Base-by-base conservation (phyloP, 2,113 vertebrate species). In the Prunella fulvescens region DNA sequence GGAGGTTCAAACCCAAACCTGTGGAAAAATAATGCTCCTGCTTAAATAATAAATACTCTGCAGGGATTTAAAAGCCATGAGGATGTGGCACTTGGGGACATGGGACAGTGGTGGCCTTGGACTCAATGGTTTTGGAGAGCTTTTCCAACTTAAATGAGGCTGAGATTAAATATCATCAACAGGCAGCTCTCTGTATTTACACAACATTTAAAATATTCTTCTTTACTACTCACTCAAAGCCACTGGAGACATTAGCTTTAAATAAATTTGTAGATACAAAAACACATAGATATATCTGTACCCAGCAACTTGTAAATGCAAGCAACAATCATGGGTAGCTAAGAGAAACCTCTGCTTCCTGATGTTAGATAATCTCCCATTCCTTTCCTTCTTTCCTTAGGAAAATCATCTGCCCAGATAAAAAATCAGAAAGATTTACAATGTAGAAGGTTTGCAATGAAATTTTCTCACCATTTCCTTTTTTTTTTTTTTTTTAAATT, bases 81-180 rank as follows among this genome's bases (percentile, higher is more conserved):
- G 53, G 42, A 56, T 24, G 61, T 65, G 40, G 61, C 35, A 24
- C 11, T 6, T 25, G 26, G 65, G 28, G 44, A 69, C 48, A 11
- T 3, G 31, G 70, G 9, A 51, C 39, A 72, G 37, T 10, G 53
- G 29, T n/a, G 54, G 70, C 23, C 65, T 57, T 48, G 67, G 47
- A 14, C 37, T 47, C 0, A 0, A n/a, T 47, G 45, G 7, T 25
- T 64, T 65, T 47, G 37, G 51, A 42, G 64, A 20, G 20, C 2
- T 67, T 67, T 64, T 58, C 58, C 48, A 57, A 58, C 37, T 10
- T 44, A 10, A 77, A 45, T 0, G 26, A 40, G 10, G 47, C n/a
- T 51, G 12, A 6, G 18, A 14, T 12, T 12, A 29, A 96, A 37
- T 19, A 62, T 1, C 33, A 40, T 6, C 33, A 60, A 11, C 20